Base-by-base conservation (phyloP, 2,797 vertebrate genomes). In the Molothrus ater region DNA sequence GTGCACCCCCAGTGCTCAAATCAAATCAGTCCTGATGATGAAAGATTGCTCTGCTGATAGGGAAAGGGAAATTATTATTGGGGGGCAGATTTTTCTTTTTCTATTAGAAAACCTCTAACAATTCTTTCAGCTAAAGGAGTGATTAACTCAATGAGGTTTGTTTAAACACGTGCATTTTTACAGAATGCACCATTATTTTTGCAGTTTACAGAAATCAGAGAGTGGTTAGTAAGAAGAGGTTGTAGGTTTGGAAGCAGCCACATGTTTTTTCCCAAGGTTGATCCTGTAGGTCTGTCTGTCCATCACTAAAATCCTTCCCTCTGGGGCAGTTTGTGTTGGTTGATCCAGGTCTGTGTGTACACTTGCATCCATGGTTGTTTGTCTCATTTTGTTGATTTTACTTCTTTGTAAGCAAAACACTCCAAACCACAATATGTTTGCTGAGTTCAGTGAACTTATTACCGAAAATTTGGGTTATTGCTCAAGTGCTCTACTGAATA, bases 1-100 rank as follows among this genome's bases (percentile, higher is more conserved):
- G 69, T 19, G 48, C 47, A 63, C 72, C 69, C 78, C 83, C 42
- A 50, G 88, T 43, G 88, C 82, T 31, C 69, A 48, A 11, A 86
- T 50, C 8, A 31, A 90, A 79, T 80, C 56, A 81, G 26, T 40
- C n/a, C 56, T 38, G 63, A n/a, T 54, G 75, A 75, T 51, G 69
- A 81, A 75, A 71, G 61, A 51, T n/a, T 3, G 29, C 47, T 66
- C 65, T 86, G 72, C 56, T 89, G 63, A 20, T 17, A 91, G 32
- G 45, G 64, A 90, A 94, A 88, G 24, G 28, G 17, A 75, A 88
- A 93, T 95, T 75, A 36, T 65, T 86, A 69, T 84, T 86, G 31
- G 25, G 31, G 19, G 24, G 40, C 7, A 69, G 48, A 6, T 1
- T 34, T 31, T 22, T 29, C 19, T 29, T 42, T 59, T 59, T 15